Base-by-base conservation (phyloP, 2,888 invertebrate species). In the Parascotia fuliginaria region DNA sequence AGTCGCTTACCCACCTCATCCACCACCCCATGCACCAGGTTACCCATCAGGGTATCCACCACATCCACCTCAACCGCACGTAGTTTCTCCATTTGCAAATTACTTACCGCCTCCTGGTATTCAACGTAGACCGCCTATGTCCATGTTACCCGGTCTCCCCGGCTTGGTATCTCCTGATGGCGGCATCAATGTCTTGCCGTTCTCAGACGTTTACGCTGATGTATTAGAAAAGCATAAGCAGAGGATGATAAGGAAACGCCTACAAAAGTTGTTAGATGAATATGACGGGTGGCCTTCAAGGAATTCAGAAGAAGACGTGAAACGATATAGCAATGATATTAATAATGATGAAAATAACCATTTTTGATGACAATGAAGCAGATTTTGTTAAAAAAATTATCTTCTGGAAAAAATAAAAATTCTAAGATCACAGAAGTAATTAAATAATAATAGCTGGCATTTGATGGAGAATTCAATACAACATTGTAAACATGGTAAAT, bases 131-230 rank as follows among this genome's bases (percentile, higher is more conserved):
- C 75, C 70, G 56, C n/a, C n/a, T n/a, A 46, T 65, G 0, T 83
- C 83, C 0, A 72, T 88, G 70, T 77, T 89, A 0, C 89, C 89
- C 1, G 86, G 86, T 0, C 29, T 90, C 52, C 79, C 81, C 4
- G 88, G 87, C 0, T 28, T 89, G 1, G 84, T 88, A 0, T 72
- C 82, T 1, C 55, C 56, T 0, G 85, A 85, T 45, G 87, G 88
- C 1, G 90, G 87, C 0, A 82, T 92, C 6, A 91, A 90, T 36
- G 78, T 92, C 9, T 55, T 91, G 40, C 90, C 91, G 1, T 90
- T 90, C 58, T 84, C 90, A 0, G 90, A 90, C 38, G 85, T 60
- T 0, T 90, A 89, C 49, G 67, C 89, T 0, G 85, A 90, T 48
- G 47, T 89, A 37, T 47, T 89, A 4, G 85, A 88, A 40, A 81